Evolutionary conservation across 2,797 vertebrate genomes (phyloP), one percentile per base, ranked within the genome.

Genomic region (Chrosomus eos): DNA sequence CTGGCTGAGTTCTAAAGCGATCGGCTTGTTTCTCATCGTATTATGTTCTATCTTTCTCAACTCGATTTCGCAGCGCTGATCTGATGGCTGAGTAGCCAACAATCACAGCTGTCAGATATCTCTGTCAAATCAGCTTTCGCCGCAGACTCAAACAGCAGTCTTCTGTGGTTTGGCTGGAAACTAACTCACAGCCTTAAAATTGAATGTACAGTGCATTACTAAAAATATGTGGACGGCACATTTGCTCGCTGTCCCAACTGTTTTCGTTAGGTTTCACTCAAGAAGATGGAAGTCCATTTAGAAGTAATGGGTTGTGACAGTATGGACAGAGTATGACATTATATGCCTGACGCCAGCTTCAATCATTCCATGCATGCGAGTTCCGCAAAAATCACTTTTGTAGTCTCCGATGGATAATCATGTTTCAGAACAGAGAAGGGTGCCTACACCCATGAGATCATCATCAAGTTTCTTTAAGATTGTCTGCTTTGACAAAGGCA

Each of bases 271-370:
- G 78, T 86, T 88, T 89, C 90, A 88, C 85, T 87, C 85, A 88
- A 87, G 87, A 87, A 84, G 82, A 88, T 87, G 88, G 88, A 88
- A 90, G 89, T 90, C 77, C 74, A 86, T 90, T 89, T 89, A 82
- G 87, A 85, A 86, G 70, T 90, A 93, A 93, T 92, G 87, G 87
- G 87, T 86, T 90, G 88, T 93, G 92, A 93, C 93, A 92, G 88
- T 86, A 72, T 79, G 84, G 89, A 90, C 88, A 92, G 88, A 89
- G 90, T 90, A 89, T 86, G 87, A 87, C 87, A 90, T 91, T 89
- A 86, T 84, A 85, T 85, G 88, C 86, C 84, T 89, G 85, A 91
- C 77, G 89, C 89, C 89, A 91, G 88, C 87, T 88, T 90, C 90
- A 93, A 91, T 91, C 91, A 92, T 88, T 89, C 88, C 85, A 87